A percentile compares a stretch with the other conserved stretches of the same genome.
phyloP scores from a whole-genome alignment of 2,888 invertebrate species.

The Endotricha flammealis region DNA sequence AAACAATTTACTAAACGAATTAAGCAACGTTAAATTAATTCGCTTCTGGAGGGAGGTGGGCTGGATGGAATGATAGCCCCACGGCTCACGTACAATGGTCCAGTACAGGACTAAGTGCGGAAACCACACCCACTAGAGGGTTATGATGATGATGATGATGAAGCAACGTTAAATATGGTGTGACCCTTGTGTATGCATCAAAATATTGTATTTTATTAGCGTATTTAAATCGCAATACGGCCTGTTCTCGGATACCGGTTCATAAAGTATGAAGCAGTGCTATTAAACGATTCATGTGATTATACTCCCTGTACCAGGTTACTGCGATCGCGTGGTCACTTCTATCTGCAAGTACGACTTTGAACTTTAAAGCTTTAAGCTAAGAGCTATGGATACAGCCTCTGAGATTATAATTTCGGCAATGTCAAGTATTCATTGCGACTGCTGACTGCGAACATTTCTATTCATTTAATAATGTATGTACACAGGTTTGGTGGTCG shows the following conservation, averaged over 20 bases:
- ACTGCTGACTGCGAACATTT: conserved; percentile 8
- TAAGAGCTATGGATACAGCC: background rate
- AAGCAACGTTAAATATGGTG: conserved; percentile 43
- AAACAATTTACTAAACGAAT: too few relatives aligned
- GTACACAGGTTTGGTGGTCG: too few relatives aligned
- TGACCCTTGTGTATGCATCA: conserved; percentile 46
- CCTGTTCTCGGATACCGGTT: conserved; percentile 40
- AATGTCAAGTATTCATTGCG: conserved; percentile 11
- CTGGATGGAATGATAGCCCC: too few relatives aligned
- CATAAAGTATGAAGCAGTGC: conserved; percentile 38
- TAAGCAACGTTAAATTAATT: too few relatives aligned
- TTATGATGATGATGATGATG: conserved; percentile 42
- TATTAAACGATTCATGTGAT: conserved; percentile 32
- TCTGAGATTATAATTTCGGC: conserved; percentile 11
- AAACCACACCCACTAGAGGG: too few relatives aligned
- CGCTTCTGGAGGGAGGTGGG: too few relatives aligned
- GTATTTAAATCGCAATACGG: conserved; percentile 51
- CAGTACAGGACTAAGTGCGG: too few relatives aligned
- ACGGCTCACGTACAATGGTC: too few relatives aligned
- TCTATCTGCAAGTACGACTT: background rate
- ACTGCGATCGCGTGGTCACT: conserved; percentile 5
- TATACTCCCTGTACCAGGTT: conserved; percentile 16
- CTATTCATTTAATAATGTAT: conserved; percentile 11
- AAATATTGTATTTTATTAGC: conserved; percentile 44
- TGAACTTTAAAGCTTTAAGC: background rate